phyloP scores from a whole-genome alignment of 2,113 vertebrate species.

The Chroicocephalus ridibundus region DNA sequence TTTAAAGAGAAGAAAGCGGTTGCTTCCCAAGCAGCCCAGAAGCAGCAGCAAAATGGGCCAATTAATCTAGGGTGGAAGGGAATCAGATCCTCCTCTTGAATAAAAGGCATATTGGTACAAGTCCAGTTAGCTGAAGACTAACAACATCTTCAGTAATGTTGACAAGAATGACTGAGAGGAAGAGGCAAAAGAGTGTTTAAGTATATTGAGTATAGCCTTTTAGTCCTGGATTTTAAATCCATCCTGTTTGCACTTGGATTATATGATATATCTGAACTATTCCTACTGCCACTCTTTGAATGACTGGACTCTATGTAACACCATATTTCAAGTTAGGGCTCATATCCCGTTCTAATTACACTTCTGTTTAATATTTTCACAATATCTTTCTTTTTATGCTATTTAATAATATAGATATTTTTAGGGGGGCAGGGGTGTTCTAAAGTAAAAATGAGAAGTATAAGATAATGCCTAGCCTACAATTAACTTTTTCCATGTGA shows the following conservation, averaged over 20 bases:
- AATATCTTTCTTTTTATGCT: neutral
- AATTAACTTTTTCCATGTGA: neutral
- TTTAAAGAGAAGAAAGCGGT: neutral
- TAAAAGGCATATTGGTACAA: neutral
- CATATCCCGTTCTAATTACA: neutral
- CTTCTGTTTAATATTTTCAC: neutral
- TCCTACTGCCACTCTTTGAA: neutral
- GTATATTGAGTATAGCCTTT: neutral
- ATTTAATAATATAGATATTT: neutral
- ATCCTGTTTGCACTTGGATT: neutral
- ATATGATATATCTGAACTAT: neutral
- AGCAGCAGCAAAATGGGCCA: neutral
- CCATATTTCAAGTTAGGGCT: neutral
- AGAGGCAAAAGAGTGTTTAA: neutral
- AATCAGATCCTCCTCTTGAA: neutral
- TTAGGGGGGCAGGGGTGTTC: fast-evolving
- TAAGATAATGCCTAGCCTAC: neutral
- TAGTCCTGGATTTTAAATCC: neutral
- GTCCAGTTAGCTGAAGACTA: neutral
- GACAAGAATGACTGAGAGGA: neutral
- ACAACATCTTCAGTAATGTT: neutral
- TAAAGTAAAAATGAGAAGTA: neutral
- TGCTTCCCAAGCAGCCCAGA: neutral
- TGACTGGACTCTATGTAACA: neutral
- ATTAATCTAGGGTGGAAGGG: neutral